These are phyloP conservation scores for Oligia fasciuncula DNA, from an alignment of 2,888 invertebrate genomes.

Conservation along the genomic window DNA sequence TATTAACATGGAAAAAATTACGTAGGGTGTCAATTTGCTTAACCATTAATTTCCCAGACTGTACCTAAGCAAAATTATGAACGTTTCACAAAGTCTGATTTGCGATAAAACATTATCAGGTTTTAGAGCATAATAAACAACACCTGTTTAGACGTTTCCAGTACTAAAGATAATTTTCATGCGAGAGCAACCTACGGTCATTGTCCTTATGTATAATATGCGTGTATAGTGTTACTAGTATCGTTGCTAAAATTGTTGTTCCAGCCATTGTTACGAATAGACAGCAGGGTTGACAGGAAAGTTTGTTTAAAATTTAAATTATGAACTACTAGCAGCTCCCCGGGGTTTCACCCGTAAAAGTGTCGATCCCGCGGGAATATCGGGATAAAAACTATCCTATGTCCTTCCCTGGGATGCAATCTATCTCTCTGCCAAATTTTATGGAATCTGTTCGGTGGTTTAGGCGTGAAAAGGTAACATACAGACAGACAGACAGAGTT, in stretches of 20 bases:
- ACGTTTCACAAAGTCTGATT: constrained; percentile 26
- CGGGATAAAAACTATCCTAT: no score
- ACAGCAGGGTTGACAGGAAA: constrained; percentile 48
- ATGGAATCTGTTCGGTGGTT: no score
- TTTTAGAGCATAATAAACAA: constrained; percentile 49
- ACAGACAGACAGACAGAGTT: no score
- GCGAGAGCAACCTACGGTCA: constrained; percentile 57
- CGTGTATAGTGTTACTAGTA: constrained; percentile 63
- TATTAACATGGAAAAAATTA: background rate
- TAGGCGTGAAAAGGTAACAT: no score
- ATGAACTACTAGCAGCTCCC: no score
- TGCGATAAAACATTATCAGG: constrained; percentile 36
- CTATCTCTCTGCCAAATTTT: no score
- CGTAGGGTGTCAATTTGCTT: background rate
- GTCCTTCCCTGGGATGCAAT: no score
- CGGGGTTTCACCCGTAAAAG: no score
- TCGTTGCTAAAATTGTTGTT: constrained; percentile 76
- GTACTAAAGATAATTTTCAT: constrained; percentile 52
- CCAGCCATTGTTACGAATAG: constrained; percentile 71
- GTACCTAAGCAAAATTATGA: constrained; percentile 12
- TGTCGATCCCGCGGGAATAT: no score
- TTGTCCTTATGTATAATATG: constrained; percentile 60
- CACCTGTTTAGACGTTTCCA: constrained; percentile 43
- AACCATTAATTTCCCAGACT: background rate
- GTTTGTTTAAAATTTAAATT: constrained; percentile 23